These are phyloP conservation scores for Fratercula arctica DNA, from an alignment of 2,797 vertebrate genomes.

Conservation along the genomic window DNA sequence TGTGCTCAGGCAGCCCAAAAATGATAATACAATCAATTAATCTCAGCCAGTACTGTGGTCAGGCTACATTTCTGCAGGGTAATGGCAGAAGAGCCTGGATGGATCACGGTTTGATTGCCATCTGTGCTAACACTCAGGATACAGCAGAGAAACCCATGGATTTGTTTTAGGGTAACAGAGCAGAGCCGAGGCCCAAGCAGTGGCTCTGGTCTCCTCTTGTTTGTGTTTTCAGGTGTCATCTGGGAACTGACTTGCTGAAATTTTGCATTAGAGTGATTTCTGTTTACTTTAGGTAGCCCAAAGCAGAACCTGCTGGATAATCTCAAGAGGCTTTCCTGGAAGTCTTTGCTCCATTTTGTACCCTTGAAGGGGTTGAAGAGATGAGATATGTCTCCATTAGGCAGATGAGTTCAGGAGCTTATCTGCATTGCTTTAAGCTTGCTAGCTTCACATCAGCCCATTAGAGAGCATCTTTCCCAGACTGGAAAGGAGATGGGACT, in stretches of 20 bases:
- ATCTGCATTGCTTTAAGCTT: conserved; percentile 29
- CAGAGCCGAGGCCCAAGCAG: not conserved
- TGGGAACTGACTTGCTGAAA: not conserved
- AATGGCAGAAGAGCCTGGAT: not conserved
- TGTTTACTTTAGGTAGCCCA: not conserved
- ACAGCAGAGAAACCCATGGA: not conserved
- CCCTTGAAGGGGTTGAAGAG: not conserved
- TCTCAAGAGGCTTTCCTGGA: not conserved
- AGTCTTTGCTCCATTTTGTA: not conserved
- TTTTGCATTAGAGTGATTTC: not conserved
- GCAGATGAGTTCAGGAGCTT: not conserved
- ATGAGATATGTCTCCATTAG: conserved; percentile 16
- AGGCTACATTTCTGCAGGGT: not conserved
- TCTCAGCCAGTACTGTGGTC: not conserved
- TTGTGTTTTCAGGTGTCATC: not conserved
- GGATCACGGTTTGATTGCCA: not conserved
- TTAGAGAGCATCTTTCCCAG: not conserved
- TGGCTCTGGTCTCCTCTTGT: not conserved
- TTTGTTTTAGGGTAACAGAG: not conserved
- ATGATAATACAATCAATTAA: not conserved
- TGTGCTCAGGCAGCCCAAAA: not conserved
- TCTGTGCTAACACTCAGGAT: not conserved
- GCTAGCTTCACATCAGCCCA: not conserved
- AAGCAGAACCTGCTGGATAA: not conserved
- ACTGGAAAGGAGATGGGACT: not conserved